Conservation (phyloP, 2,797 vertebrate species). For the Urophycis tenuis region DNA sequence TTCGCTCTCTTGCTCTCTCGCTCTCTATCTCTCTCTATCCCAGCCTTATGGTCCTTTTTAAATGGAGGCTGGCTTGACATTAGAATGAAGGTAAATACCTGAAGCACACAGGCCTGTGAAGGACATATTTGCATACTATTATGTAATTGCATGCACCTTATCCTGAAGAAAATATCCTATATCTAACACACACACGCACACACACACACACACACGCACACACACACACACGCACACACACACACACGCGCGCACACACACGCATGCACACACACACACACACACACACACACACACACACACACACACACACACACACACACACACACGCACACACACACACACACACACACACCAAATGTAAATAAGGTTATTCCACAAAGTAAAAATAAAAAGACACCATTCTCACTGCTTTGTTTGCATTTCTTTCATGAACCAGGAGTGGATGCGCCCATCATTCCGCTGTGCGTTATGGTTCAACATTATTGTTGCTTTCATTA, state of each 20-base stretch:
- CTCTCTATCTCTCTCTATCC: constrained; percentile 32
- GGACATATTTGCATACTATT: background rate
- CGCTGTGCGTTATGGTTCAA: constrained; percentile 26
- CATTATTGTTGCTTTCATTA: constrained; percentile 32
- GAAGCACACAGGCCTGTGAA: background rate
- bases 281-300: too few species aligned
- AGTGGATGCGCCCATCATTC: constrained; percentile 17
- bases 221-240: too few species aligned
- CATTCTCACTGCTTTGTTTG: constrained; percentile 2
- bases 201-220: too few species aligned
- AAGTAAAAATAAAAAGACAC: background rate
- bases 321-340: background rate
- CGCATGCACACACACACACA: too few species aligned
- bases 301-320: too few species aligned
- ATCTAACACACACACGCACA: background rate
- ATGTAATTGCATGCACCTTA: background rate
- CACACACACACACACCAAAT: background rate
- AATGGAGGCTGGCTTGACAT: constrained; percentile 36
- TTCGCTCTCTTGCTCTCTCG: constrained; percentile 31
- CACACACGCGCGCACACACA: too few species aligned
- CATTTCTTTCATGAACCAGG: constrained; percentile 12
- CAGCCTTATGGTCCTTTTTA: constrained; percentile 34
- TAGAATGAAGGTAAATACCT: background rate
- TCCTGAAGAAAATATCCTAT: background rate
- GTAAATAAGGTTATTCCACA: background rate